Conservation (phyloP, 1,140 invertebrate genomes). For the Nasonia vitripennis region DNA sequence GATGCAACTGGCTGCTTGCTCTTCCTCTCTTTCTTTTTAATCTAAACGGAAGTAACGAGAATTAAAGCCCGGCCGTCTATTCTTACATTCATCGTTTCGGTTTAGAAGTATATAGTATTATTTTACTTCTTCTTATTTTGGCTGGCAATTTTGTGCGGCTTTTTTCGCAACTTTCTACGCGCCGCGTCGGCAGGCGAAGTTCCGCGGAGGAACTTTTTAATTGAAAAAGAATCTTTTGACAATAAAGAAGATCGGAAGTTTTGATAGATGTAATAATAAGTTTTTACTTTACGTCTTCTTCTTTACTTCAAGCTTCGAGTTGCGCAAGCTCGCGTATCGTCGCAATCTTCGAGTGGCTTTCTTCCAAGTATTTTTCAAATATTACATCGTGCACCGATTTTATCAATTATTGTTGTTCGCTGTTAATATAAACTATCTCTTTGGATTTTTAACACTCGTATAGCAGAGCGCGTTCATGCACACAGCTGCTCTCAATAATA, state of each 20-base stretch:
- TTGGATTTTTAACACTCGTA: background rate
- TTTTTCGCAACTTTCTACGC: background rate
- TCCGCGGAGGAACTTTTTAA: background rate
- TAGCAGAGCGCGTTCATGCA: too few relatives aligned
- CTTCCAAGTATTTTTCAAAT: background rate
- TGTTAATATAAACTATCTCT: background rate
- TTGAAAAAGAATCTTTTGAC: background rate
- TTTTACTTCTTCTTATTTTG: background rate
- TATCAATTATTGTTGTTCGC: background rate
- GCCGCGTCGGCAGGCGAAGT: too few relatives aligned
- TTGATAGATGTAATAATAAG: constrained; percentile 7
- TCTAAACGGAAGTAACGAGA: constrained; percentile 33
- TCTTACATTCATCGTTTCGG: constrained; percentile 18
- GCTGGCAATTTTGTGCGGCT: background rate
- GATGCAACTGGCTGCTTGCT: background rate
- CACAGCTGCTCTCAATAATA: background rate
- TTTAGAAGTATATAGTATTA: constrained; percentile 10
- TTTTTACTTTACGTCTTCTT: background rate
- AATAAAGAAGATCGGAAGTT: background rate
- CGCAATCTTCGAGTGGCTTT: background rate
- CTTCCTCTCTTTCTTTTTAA: constrained; percentile 18
- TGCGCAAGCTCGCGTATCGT: background rate
- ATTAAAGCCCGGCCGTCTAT: constrained; percentile 20
- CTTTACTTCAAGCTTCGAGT: background rate
- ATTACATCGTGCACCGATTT: background rate